These are phyloP conservation scores for Holothuria leucospilota DNA, from an alignment of 53 echinoderm and acorn worm species.

Conservation along the genomic window DNA sequence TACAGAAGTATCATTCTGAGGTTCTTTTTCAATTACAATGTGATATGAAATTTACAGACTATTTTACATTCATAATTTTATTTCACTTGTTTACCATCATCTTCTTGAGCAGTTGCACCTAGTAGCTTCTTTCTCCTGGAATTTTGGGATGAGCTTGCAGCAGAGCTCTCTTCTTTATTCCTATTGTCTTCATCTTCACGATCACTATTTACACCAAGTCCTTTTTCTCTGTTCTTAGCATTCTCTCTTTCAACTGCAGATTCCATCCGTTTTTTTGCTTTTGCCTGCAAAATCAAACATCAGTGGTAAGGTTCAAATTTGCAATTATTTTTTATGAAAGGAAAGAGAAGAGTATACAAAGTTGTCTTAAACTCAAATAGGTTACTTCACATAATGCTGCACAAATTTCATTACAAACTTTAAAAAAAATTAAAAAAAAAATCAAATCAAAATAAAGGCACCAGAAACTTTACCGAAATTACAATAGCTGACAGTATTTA, in stretches of 20 bases:
- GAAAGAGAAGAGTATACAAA: neutral
- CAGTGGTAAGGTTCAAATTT: neutral
- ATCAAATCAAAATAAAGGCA: too few relatives aligned
- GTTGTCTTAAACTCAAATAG: neutral
- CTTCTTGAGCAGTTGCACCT: neutral
- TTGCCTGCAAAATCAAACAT: constrained; percentile 22
- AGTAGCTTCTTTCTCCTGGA: too few relatives aligned
- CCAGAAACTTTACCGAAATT: too few relatives aligned
- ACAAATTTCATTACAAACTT: too few relatives aligned
- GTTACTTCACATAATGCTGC: too few relatives aligned
- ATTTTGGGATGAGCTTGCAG: too few relatives aligned
- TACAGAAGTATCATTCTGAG: too few relatives aligned
- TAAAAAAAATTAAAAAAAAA: too few relatives aligned
- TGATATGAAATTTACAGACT: too few relatives aligned
- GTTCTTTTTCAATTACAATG: too few relatives aligned
- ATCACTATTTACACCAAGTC: constrained; percentile 27
- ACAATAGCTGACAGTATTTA: too few relatives aligned
- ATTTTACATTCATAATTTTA: neutral
- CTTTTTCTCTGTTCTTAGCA: constrained; percentile 75
- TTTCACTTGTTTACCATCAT: too few relatives aligned
- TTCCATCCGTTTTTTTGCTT: constrained; percentile 17
- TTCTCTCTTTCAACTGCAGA: constrained; percentile 67
- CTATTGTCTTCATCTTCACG: constrained; percentile 35
- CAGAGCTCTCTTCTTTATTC: constrained; percentile 25
- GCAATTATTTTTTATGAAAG: neutral